A percentile compares a stretch with the other conserved stretches of the same genome.
phyloP scores from a whole-genome alignment of 1,140 invertebrate genomes.

The Neodiprion virginianus region DNA sequence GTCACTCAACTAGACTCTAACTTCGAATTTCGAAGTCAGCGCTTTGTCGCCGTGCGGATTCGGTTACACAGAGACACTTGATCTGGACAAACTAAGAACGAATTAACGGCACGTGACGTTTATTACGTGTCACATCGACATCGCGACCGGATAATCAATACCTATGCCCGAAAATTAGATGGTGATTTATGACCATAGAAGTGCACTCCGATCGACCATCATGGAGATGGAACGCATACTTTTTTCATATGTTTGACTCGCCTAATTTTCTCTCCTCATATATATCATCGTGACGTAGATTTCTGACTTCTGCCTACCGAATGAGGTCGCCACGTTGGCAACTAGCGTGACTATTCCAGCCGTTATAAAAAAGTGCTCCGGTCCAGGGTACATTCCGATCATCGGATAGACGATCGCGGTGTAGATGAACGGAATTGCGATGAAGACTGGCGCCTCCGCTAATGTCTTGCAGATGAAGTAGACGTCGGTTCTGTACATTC shows the following conservation, averaged over 20 bases:
- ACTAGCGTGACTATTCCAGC: slow-evolving; percentile 80
- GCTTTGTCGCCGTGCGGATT: not conserved
- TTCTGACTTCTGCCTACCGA: slow-evolving; percentile 70
- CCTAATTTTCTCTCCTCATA: not conserved
- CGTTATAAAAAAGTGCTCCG: slow-evolving; percentile 78
- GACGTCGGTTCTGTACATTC: slow-evolving; percentile 91
- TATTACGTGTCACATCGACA: not conserved
- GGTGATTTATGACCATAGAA: no score
- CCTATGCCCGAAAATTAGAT: no score
- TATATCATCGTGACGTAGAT: not conserved
- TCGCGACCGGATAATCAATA: not conserved
- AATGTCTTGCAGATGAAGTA: slow-evolving; percentile 94
- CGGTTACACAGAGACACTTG: not conserved
- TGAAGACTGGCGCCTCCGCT: slow-evolving; percentile 84
- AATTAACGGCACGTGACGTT: not conserved
- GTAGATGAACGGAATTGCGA: slow-evolving; percentile 85
- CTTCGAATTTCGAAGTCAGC: not conserved
- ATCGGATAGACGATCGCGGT: slow-evolving; percentile 86
- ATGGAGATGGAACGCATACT: not conserved
- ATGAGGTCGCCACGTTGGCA: slow-evolving; percentile 89
- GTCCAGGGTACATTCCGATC: slow-evolving; percentile 80
- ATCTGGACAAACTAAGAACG: not conserved
- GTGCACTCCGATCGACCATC: not conserved
- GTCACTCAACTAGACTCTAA: not conserved
- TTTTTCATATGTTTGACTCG: not conserved